Evolutionary conservation across 2,113 vertebrate genomes (phyloP).

Genomic region (Zonotrichia leucophrys): DNA sequence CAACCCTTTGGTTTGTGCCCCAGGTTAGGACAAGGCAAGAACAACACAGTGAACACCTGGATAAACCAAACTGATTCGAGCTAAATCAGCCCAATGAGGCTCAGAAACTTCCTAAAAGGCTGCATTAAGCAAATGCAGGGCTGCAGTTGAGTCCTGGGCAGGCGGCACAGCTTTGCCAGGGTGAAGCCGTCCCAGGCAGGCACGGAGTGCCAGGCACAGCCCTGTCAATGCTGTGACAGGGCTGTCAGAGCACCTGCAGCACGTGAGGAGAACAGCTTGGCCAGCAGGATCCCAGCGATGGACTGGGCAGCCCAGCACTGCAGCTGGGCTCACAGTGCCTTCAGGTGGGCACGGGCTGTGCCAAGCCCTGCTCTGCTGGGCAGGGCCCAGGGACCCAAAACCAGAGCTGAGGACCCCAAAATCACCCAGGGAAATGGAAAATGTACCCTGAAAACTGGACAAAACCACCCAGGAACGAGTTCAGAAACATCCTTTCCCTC

Average conservation of each 20-base stretch:
- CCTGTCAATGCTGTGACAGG: no score
- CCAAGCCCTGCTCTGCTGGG: not conserved
- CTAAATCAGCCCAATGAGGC: not conserved
- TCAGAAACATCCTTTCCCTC: not conserved
- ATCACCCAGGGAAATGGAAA: fast-evolving
- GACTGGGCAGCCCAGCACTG: fast-evolving
- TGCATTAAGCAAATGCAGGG: not conserved
- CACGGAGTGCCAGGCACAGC: no score
- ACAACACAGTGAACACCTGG: not conserved
- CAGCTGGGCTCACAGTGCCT: not conserved
- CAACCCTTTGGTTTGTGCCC: fast-evolving
- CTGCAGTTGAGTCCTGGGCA: fast-evolving
- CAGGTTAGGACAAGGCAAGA: not conserved
- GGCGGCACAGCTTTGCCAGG: no score
- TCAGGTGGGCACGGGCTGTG: fast-evolving
- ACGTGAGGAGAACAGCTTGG: fast-evolving
- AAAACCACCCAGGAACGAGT: fast-evolving
- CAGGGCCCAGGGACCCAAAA: fast-evolving
- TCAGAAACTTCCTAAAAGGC: fast-evolving
- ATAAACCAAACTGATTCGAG: not conserved
- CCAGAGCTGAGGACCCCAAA: fast-evolving
- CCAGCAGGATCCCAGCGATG: fast-evolving
- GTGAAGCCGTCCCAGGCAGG: fast-evolving
- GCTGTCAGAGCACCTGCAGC: not conserved
- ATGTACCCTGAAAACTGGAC: not conserved